Percentiles rank a stretch among this genome's conserved stretches.
Evolutionary conservation across 2,888 invertebrate genomes (phyloP).

Genomic region (Antheraea assamensis): DNA sequence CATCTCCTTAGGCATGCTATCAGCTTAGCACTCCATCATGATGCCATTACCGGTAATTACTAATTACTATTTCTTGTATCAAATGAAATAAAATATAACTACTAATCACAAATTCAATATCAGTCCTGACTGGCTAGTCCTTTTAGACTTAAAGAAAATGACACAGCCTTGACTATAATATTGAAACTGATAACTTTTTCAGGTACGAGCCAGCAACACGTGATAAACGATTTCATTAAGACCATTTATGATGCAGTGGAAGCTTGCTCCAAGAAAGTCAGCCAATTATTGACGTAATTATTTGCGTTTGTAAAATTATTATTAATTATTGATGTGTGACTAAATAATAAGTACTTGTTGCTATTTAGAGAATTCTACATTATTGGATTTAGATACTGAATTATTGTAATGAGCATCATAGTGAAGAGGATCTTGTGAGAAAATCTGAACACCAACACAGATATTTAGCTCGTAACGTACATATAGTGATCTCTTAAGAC

Average conservation of each 20-base stretch:
- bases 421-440: no score
- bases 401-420: no score
- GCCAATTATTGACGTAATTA: conserved; percentile 57
- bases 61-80: background rate
- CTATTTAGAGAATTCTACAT: background rate
- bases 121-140: background rate
- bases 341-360: background rate
- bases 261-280: conserved; percentile 63
- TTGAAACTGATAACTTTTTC: conserved; percentile 44
- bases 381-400: no score
- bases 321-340: background rate
- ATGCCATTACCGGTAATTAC: conserved; percentile 89
- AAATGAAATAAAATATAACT: no score
- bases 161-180: no score
- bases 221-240: conserved; percentile 84
- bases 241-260: conserved; percentile 80
- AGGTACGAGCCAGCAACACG: conserved; percentile 82
- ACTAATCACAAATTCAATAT: no score
- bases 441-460: no score
- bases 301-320: background rate
- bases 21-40: conserved; percentile 92
- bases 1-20: conserved; percentile 73
- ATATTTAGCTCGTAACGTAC: no score
- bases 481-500: no score
- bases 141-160: no score